A percentile compares a stretch with the other conserved stretches of the same genome.
These are phyloP conservation scores for Spisula solida DNA, from an alignment of 2,888 invertebrate species.

Conservation along the genomic window DNA sequence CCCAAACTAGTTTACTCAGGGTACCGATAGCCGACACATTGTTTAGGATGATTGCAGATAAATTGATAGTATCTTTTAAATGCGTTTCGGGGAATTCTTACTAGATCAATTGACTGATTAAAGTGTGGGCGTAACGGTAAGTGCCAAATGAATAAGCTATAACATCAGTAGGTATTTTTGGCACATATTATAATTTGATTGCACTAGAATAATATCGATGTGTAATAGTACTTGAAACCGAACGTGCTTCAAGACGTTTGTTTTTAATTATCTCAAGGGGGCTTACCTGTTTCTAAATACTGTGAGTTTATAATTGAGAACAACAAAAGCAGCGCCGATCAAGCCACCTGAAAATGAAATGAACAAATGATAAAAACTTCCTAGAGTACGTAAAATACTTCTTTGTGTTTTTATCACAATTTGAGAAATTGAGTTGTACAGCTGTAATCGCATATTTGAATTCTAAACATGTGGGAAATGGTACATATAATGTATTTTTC, in stretches of 20 bases:
- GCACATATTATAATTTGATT: not conserved
- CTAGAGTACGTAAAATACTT: not conserved
- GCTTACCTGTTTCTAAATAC: conserved; percentile 94
- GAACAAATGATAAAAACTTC: not conserved
- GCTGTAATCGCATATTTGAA: not conserved
- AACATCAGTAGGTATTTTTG: not conserved
- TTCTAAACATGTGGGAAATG: not conserved
- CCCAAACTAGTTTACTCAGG: no score
- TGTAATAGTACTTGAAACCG: not conserved
- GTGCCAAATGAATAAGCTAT: not conserved
- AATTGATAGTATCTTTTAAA: no score
- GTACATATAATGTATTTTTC: not conserved
- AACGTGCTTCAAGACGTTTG: not conserved
- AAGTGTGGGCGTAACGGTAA: not conserved
- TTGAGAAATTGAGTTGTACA: not conserved
- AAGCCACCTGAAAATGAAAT: conserved; percentile 91
- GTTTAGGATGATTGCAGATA: no score
- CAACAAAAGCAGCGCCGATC: conserved; percentile 96
- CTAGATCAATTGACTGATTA: not conserved
- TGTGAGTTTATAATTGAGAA: conserved; percentile 95
- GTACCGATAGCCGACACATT: no score
- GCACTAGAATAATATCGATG: not conserved
- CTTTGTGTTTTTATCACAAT: not conserved
- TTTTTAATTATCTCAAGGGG: not conserved
- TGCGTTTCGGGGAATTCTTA: not conserved